A percentile compares a stretch with the other conserved stretches of the same genome.
These are phyloP conservation scores for Pterois miles DNA, from an alignment of 2,797 vertebrate genomes.

Conservation along the genomic window DNA sequence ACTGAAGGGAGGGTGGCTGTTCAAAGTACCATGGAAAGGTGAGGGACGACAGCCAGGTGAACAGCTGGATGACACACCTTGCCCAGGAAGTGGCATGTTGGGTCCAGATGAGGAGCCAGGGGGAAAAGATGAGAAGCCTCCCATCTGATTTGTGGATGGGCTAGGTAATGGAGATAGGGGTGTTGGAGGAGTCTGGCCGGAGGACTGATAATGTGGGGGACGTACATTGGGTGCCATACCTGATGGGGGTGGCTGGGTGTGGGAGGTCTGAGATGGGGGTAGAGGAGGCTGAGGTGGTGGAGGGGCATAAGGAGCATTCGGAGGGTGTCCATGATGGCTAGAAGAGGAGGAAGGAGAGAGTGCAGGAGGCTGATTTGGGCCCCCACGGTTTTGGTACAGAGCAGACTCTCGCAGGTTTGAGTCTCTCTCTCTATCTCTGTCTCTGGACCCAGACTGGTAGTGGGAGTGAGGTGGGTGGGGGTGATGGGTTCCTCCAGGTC, in stretches of 20 bases:
- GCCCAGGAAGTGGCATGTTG: conserved; percentile 74
- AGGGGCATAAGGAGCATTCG: conserved; percentile 76
- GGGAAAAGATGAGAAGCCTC: conserved; percentile 81
- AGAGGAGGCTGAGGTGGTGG: conserved; percentile 72
- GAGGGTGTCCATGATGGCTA: conserved; percentile 76
- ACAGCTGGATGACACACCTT: conserved; percentile 78
- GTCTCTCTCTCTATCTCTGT: conserved; percentile 81
- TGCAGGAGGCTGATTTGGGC: conserved; percentile 79
- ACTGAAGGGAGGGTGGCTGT: conserved; percentile 81
- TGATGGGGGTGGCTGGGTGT: conserved; percentile 72
- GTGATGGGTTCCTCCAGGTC: conserved; percentile 72
- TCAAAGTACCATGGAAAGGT: conserved; percentile 82
- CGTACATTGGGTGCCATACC: conserved; percentile 72
- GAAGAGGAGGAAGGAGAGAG: conserved; percentile 84
- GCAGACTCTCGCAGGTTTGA: conserved; percentile 78
- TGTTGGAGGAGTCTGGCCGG: conserved; percentile 83
- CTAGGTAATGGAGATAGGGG: conserved; percentile 84
- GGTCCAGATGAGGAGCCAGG: conserved; percentile 76
- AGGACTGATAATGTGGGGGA: conserved; percentile 79
- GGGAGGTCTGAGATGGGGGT: conserved; percentile 70
- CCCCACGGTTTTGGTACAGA: conserved; percentile 81
- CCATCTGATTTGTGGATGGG: conserved; percentile 83
- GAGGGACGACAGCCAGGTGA: conserved; percentile 83
- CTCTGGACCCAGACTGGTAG: conserved; percentile 78
- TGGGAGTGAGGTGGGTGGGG: conserved; percentile 75